Percentiles rank a stretch among this genome's conserved stretches.
Conservation (phyloP, 2,113 vertebrate genomes). For the Nerophis lumbriciformis region DNA sequence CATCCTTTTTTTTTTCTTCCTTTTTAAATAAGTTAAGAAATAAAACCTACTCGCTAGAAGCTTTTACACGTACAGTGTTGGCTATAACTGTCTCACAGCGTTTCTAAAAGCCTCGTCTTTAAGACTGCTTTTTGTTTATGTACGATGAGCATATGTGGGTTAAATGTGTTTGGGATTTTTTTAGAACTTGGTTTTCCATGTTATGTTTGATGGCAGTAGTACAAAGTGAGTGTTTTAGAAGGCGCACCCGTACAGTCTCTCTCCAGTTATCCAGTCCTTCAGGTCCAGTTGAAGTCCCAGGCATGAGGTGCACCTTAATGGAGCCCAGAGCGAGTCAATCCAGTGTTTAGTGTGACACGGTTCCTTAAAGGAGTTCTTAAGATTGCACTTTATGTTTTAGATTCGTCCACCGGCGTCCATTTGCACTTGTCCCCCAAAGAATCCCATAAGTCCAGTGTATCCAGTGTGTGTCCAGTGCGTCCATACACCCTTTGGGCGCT, state of each 20-base stretch:
- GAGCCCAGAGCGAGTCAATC: conserved; percentile 13
- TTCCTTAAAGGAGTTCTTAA: conserved; percentile 36
- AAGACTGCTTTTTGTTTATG: conserved; percentile 39
- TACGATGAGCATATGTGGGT: conserved; percentile 31
- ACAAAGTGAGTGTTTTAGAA: conserved; percentile 49
- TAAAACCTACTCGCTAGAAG: conserved; percentile 52
- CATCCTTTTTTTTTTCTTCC: conserved; percentile 9
- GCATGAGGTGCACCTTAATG: not conserved
- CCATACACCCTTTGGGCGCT: conserved; percentile 12
- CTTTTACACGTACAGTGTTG: conserved; percentile 58
- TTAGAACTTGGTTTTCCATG: conserved; percentile 49
- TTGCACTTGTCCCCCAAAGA: conserved; percentile 3
- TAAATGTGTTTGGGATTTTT: conserved; percentile 18
- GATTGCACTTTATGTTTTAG: conserved; percentile 40
- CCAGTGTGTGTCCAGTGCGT: conserved; percentile 5
- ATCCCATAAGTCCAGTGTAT: conserved; percentile 5
- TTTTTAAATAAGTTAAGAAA: conserved; percentile 77
- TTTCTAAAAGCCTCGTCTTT: conserved; percentile 47
- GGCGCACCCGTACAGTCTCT: conserved; percentile 20
- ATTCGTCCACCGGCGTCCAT: conserved; percentile 1
- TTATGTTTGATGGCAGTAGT: conserved; percentile 49
- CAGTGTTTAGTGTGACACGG: conserved; percentile 53
- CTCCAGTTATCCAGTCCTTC: conserved; percentile 40
- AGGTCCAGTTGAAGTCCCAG: conserved; percentile 7
- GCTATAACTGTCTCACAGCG: conserved; percentile 52